Conservation (phyloP, 2,797 vertebrate genomes). For the Cygnus olor region DNA sequence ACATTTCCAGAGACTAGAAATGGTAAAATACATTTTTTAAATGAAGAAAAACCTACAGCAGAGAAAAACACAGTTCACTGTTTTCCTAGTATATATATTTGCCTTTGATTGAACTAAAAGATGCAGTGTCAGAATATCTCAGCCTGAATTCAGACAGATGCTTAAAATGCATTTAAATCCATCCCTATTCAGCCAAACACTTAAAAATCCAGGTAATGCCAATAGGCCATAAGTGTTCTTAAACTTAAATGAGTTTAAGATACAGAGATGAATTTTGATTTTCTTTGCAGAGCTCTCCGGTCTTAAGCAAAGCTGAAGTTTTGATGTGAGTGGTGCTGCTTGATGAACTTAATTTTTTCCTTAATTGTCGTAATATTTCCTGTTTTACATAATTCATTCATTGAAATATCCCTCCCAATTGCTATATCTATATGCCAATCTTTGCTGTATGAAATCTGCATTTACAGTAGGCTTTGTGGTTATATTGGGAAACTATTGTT, state of each 20-base stretch:
- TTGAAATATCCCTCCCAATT: neutral
- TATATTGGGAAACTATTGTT: neutral
- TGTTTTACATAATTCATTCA: neutral
- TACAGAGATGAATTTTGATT: neutral
- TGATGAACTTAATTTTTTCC: neutral
- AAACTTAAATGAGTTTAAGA: neutral
- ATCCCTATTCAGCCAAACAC: neutral
- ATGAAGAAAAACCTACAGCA: neutral
- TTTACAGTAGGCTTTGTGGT: neutral
- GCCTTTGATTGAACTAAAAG: neutral
- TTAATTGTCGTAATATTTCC: neutral
- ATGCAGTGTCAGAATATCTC: neutral
- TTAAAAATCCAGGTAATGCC: neutral
- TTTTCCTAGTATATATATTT: neutral
- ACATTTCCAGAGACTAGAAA: neutral
- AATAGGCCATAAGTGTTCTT: neutral
- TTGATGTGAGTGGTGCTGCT: neutral
- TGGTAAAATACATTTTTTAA: neutral
- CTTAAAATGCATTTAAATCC: neutral
- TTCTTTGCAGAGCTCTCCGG: neutral
- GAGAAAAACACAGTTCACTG: neutral
- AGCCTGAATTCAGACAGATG: neutral
- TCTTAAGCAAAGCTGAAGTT: neutral
- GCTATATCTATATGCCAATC: neutral
- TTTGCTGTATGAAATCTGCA: neutral